These are phyloP conservation scores for Riptortus pedestris DNA, from an alignment of 1,140 invertebrate species.

Conservation along the genomic window DNA sequence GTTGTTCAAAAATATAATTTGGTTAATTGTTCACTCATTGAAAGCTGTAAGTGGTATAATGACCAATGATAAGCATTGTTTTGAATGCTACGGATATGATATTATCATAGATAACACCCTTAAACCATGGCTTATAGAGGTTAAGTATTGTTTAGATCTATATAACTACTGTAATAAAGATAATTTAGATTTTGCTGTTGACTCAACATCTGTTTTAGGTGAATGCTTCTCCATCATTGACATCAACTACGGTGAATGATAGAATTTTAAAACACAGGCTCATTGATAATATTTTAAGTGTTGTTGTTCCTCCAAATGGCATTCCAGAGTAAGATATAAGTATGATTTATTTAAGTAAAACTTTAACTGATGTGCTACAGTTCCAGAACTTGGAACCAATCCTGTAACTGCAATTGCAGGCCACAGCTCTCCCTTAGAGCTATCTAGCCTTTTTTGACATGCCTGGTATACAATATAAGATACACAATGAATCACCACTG, in stretches of 20 bases:
- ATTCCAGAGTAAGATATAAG: constrained; percentile 63
- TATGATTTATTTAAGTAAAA: no score
- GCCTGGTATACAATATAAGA: no score
- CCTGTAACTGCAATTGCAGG: no score
- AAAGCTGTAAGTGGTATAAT: constrained; percentile 67
- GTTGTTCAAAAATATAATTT: constrained; percentile 73
- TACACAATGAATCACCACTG: no score
- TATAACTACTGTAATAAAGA: neutral
- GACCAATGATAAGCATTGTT: constrained; percentile 66
- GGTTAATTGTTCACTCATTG: constrained; percentile 77
- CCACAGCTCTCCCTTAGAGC: no score
- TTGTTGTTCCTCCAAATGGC: constrained; percentile 80
- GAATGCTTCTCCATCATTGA: constrained; percentile 88
- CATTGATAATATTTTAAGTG: constrained; percentile 87
- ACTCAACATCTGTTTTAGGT: constrained; percentile 45
- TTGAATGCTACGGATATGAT: constrained; percentile 77
- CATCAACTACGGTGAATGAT: constrained; percentile 90
- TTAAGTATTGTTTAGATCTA: constrained; percentile 30
- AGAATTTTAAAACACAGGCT: constrained; percentile 91
- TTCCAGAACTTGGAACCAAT: no score
- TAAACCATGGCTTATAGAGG: constrained; percentile 77
- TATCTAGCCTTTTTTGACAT: no score
- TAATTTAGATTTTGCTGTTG: neutral
- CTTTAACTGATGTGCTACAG: no score
- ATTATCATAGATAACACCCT: constrained; percentile 76